Evolutionary conservation across 92 coral and sea anemone genomes (phyloP), one percentile per base, ranked within the genome.

Genomic region (Epizoanthus ramosus): DNA sequence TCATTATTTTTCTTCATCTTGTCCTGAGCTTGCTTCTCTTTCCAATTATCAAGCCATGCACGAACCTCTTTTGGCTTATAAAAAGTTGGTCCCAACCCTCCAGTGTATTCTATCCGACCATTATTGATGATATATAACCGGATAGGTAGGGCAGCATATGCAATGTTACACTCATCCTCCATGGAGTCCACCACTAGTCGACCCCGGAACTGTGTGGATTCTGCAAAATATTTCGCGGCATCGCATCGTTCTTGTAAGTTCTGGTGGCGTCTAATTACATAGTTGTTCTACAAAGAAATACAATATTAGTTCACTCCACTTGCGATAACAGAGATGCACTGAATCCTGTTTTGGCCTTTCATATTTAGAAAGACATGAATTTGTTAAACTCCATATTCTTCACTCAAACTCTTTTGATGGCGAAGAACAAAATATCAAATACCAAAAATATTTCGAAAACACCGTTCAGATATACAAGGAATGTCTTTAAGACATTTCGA

Each of bases 11-110:
- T 53, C 25, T 64, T 65, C 37, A 25, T 23, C 22, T 28, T 8
- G 31, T 9, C 6, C 35, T 12, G 19, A 41, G 25, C 19, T 15
- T 63, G 16, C 23, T 13, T 22, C 14, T 79, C 89, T 57, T 45
- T 85, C 71, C 70, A 79, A 28, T 75, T 68, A 19, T 57, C 68
- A 18, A 92, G 59, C 95, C 95, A 90, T 56, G 28, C 54, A 25
- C 41, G 75, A 17, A 92, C 89, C 35, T 84, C 88, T 3, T 73
- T 80, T 68, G 73, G 76, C 3, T 72, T 74, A 73, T 90, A 92
- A n/a, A 65, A 87, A 25, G 84, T 79, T 0, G 95, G 95, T 54
- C 95, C 95, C 71, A 87, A 31, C 5, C 88, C 89, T 45, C 95
- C 95, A 0, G 83, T 71, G 57, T 79, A 87, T 13, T 79, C 75